Conservation (phyloP, 2,113 vertebrate species). For the Noturus placidus region DNA sequence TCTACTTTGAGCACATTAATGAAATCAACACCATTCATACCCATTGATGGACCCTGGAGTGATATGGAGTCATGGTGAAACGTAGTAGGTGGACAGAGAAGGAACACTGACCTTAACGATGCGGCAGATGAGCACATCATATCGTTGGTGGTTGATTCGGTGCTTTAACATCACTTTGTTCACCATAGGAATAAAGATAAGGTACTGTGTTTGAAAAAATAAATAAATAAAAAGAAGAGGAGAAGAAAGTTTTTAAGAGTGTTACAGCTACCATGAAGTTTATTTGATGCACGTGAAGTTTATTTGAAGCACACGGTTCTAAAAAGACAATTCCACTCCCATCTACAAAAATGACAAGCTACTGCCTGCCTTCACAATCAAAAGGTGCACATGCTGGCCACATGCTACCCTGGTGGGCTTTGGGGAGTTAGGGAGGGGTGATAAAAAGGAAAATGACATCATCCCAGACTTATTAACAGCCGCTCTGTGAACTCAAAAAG, state of each 20-base stretch:
- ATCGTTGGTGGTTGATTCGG: slow-evolving; percentile 94
- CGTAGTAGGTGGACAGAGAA: not conserved
- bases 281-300: slow-evolving; percentile 5
- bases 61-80: not conserved
- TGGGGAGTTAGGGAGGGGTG: not conserved
- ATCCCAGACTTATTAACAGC: slow-evolving; percentile 35
- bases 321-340: slow-evolving; percentile 3
- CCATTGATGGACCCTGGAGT: no score
- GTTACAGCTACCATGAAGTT: slow-evolving; percentile 10
- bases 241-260: not conserved
- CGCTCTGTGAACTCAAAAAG: slow-evolving; percentile 3
- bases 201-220: slow-evolving; percentile 80
- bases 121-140: slow-evolving; percentile 94
- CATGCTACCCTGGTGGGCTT: slow-evolving; percentile 42
- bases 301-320: not conserved
- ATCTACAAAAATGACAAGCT: slow-evolving; percentile 39
- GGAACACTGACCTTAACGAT: slow-evolving; percentile 86
- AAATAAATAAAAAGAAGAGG: slow-evolving; percentile 35
- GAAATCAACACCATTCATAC: slow-evolving; percentile 20
- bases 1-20: not conserved
- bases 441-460: slow-evolving; percentile 46
- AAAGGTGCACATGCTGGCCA: slow-evolving; percentile 44
- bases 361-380: slow-evolving; percentile 38
- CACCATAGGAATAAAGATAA: slow-evolving; percentile 99
- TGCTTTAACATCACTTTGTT: slow-evolving; percentile 96